Evolutionary conservation across 2,113 vertebrate genomes (phyloP).

Genomic region (Atrichornis clamosus): DNA sequence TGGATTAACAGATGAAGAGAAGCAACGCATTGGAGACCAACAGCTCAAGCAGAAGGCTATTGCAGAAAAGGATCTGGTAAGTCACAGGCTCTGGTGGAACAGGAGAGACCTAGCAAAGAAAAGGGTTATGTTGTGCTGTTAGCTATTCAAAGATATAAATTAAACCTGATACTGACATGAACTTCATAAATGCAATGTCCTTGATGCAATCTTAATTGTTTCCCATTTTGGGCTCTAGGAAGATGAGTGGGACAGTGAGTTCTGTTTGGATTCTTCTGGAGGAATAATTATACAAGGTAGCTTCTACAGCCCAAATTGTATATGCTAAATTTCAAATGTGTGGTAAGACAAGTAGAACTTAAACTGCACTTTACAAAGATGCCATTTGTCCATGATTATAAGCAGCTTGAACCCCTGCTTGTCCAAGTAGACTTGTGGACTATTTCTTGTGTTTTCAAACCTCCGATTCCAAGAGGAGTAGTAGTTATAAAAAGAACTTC

Average conservation of each 20-base stretch:
- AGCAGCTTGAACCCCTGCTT: neutral
- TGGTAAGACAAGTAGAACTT: neutral
- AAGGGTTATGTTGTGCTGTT: neutral
- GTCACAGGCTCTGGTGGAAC: neutral
- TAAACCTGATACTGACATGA: neutral
- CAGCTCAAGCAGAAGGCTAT: constrained; percentile 86
- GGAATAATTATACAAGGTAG: neutral
- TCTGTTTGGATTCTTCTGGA: neutral
- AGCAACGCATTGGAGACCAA: constrained; percentile 68
- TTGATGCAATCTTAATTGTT: neutral
- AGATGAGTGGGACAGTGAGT: neutral
- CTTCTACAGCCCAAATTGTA: neutral
- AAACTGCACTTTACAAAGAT: neutral
- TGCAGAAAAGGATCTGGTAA: constrained; percentile 90
- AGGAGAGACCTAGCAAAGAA: neutral
- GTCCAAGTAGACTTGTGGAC: neutral
- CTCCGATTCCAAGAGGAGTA: neutral
- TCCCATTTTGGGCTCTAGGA: neutral
- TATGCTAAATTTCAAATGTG: neutral
- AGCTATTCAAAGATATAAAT: neutral
- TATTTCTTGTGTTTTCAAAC: neutral
- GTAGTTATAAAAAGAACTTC: neutral
- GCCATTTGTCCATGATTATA: neutral
- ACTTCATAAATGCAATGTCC: neutral
- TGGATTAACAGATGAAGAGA: constrained; percentile 53